A percentile compares a stretch with the other conserved stretches of the same genome.
These are phyloP conservation scores for Panonychus citri DNA, from an alignment of 1,140 invertebrate species.

Conservation along the genomic window DNA sequence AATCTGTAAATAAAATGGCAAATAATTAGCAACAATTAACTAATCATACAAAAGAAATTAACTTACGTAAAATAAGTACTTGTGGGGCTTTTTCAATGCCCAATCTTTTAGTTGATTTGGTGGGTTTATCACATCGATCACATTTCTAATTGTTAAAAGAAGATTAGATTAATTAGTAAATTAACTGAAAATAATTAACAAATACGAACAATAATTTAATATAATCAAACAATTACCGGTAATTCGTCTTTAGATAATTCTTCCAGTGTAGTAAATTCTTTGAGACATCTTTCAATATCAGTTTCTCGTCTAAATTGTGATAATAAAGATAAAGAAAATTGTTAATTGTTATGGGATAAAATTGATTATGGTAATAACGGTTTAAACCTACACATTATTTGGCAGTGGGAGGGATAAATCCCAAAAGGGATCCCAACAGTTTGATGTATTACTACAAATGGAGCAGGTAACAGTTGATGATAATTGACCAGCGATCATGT, in stretches of 20 bases:
- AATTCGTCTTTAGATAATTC: constrained; percentile 7
- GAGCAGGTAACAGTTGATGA: constrained; percentile 77
- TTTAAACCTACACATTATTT: constrained; percentile 20
- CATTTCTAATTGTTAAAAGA: not conserved
- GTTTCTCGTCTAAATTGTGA: not conserved
- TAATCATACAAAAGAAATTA: no score
- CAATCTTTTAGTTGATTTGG: constrained; percentile 9
- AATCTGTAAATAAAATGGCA: constrained; percentile 8
- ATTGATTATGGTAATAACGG: not conserved
- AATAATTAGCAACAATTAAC: no score
- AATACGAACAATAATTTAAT: not conserved
- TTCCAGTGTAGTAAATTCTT: constrained; percentile 8
- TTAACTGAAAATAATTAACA: not conserved
- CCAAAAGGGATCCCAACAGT: constrained; percentile 92
- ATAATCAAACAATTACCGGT: not conserved
- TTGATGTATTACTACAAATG: constrained; percentile 62
- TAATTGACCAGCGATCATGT: constrained; percentile 82
- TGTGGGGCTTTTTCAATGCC: constrained; percentile 8
- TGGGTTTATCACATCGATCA: constrained; percentile 9
- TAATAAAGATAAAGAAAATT: not conserved
- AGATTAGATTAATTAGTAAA: not conserved
- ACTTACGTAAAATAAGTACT: constrained; percentile 10
- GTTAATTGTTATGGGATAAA: not conserved
- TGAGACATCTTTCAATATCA: constrained; percentile 8
- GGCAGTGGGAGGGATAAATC: constrained; percentile 64